Base-by-base conservation (phyloP, 2,113 vertebrate genomes). In the Columba janthina region DNA sequence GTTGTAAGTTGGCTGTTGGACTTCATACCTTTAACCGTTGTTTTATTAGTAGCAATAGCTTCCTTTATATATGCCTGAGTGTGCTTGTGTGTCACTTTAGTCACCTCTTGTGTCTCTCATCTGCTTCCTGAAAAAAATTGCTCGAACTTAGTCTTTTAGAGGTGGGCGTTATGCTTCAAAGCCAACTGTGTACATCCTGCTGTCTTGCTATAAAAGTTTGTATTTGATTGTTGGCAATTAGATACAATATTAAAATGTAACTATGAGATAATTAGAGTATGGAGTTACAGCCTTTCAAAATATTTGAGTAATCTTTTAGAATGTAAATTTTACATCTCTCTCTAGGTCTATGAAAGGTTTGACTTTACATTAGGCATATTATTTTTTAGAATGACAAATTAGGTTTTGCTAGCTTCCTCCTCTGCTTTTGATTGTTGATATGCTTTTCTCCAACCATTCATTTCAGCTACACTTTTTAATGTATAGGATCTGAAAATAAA, bases 11-110 rank as follows among this genome's bases (percentile, higher is more conserved):
- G 29, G 10, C 74, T 85, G 78, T 76, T 93, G 85, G 50, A 92
- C 88, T 96, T 92, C 12, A 50, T 88, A 72, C 66, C 31, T 94
- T 89, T 93, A 95, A 93, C 81, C 40, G 40, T 76, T 83, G 31
- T 90, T 90, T 79, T 70, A 28, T 6, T 46, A 36, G 26, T 79
- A 66, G 17, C 31, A 51, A n/a, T 32, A 62, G 6, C 70, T 89
- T 69, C 25, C 28, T 79, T 87, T 61, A 3, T 40, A 44, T 46
- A 24, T 83, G 69, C n/a, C 29, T 24, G 38, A 79, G 9, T 36
- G 46, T 79, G 24, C 40, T 64, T 67, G 13, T 78, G 31, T 82
- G 40, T 67, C 15, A 1, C 77, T 92, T 57, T 36, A 44, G 26
- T 89, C 74, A 42, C 29, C 10, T 56, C 31, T 64, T 2, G 4